Evolutionary conservation across 2,113 vertebrate species (phyloP).

Genomic region (Mesocricetus auratus): DNA sequence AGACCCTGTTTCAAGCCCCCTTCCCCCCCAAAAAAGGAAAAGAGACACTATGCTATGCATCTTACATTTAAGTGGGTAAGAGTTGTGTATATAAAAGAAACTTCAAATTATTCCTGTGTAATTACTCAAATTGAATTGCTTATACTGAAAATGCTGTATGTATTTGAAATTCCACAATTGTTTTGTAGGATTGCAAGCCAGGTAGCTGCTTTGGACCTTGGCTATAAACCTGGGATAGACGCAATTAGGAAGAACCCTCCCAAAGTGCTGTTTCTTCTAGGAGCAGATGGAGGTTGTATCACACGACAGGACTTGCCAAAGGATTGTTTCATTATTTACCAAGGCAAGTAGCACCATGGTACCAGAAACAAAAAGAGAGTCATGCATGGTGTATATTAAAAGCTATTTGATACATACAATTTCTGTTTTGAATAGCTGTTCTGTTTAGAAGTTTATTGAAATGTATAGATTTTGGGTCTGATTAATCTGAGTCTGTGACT

Average conservation of each 20-base stretch:
- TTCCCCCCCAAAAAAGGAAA: not conserved
- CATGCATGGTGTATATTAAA: not conserved
- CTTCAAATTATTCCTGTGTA: not conserved
- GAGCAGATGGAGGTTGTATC: slow-evolving; percentile 95
- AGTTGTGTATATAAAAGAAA: not conserved
- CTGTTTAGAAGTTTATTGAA: not conserved
- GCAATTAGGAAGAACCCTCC: slow-evolving; percentile 94
- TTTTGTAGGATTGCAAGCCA: slow-evolving; percentile 96
- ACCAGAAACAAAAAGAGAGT: slow-evolving; percentile 58
- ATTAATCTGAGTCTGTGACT: not conserved
- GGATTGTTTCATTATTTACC: slow-evolving; percentile 95
- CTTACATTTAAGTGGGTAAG: not conserved
- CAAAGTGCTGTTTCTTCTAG: slow-evolving; percentile 95
- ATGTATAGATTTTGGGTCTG: not conserved
- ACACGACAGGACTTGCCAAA: slow-evolving; percentile 95
- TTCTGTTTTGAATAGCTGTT: not conserved
- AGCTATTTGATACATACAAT: not conserved
- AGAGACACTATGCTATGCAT: not conserved
- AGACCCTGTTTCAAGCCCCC: not conserved
- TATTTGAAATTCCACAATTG: slow-evolving; percentile 52
- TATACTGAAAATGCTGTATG: slow-evolving; percentile 2
- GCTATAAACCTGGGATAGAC: slow-evolving; percentile 97
- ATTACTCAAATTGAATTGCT: slow-evolving; percentile 6
- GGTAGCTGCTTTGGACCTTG: slow-evolving; percentile 97
- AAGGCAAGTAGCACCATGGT: slow-evolving; percentile 89